phyloP scores from a whole-genome alignment of 2,797 vertebrate genomes.

The Darevskia mixta region DNA sequence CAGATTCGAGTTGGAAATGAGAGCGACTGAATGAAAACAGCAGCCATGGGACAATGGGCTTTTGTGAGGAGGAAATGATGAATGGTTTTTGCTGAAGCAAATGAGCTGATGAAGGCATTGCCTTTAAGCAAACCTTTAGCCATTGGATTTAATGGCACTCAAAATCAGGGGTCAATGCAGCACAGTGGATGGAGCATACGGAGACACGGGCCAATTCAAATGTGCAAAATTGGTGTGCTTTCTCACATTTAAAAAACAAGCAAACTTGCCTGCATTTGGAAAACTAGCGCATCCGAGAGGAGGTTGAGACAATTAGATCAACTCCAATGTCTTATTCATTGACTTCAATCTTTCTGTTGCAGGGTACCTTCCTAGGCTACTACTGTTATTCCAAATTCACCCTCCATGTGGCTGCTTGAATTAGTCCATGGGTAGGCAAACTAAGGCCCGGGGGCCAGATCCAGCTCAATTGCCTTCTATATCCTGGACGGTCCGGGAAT shows the following conservation, averaged over 20 bases:
- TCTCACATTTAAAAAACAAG: background rate
- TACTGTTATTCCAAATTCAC: background rate
- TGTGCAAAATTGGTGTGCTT: background rate
- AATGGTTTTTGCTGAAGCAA: background rate
- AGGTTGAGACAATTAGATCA: background rate
- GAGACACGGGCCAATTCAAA: background rate
- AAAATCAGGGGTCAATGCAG: background rate
- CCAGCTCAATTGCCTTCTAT: too few relatives aligned
- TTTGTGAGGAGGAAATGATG: background rate
- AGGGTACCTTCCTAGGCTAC: too few relatives aligned
- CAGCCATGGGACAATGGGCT: background rate
- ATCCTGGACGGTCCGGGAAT: too few relatives aligned
- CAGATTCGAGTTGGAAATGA: background rate
- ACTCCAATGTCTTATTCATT: background rate
- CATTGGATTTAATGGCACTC: background rate
- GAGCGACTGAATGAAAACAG: background rate
- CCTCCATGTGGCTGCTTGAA: background rate
- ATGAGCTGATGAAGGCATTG: background rate
- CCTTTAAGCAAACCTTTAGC: background rate
- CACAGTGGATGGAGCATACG: background rate
- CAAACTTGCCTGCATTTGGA: background rate
- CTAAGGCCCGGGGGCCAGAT: too few relatives aligned
- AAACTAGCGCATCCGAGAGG: background rate
- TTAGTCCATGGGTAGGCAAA: too few relatives aligned
- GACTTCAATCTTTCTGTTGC: background rate